phyloP scores from a whole-genome alignment of 2,888 invertebrate species.

The Acronicta leporina region DNA sequence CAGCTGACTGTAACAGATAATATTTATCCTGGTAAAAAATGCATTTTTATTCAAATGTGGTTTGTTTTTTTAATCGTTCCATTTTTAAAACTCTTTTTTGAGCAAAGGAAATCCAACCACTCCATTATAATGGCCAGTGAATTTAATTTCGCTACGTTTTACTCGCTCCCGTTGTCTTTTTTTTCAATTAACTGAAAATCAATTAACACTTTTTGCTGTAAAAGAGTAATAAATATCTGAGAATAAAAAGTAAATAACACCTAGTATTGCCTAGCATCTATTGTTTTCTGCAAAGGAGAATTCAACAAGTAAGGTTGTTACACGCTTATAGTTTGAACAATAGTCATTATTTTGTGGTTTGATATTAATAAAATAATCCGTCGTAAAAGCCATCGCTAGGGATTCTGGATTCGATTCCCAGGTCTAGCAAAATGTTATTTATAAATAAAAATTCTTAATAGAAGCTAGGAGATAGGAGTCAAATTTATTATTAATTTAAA shows the following conservation, averaged over 20 bases:
- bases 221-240: conserved; percentile 8
- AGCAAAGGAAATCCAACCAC: conserved; percentile 15
- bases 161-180: conserved; percentile 20
- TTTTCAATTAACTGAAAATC: conserved; percentile 16
- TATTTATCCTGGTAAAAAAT: conserved; percentile 11
- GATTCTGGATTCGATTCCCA: no score
- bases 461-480: no score
- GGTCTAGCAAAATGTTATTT: no score
- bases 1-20: neutral
- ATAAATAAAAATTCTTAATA: no score
- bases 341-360: no score
- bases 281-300: neutral
- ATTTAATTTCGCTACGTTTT: conserved; percentile 36
- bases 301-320: no score
- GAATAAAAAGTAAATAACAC: conserved; percentile 5
- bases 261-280: neutral
- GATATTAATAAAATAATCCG: no score
- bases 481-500: no score
- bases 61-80: conserved; percentile 7
- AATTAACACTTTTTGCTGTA: conserved; percentile 15
- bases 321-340: no score
- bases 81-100: conserved; percentile 13
- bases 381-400: no score
- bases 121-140: conserved; percentile 11
- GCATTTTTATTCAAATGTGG: conserved; percentile 13